phyloP scores from a whole-genome alignment of 1,140 invertebrate genomes.

The Periplaneta americana region DNA sequence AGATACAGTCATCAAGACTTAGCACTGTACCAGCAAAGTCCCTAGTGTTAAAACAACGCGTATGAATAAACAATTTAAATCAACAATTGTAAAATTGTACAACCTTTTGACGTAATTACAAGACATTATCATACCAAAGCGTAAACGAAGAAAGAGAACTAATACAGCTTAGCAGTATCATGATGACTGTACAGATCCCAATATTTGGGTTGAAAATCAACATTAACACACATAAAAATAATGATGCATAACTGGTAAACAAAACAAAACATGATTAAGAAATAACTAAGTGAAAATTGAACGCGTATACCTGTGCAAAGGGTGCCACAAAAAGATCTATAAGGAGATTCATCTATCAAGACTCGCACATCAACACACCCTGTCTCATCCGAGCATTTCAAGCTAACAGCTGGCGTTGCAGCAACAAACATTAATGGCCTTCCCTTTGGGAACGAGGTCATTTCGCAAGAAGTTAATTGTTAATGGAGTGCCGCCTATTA shows the following conservation, averaged over 20 bases:
- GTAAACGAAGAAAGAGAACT: too few species aligned
- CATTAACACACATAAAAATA: slow-evolving; percentile 24
- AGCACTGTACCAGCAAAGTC: background rate
- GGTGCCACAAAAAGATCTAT: slow-evolving; percentile 16
- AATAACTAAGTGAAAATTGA: slow-evolving; percentile 36
- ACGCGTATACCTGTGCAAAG: background rate
- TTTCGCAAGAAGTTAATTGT: too few species aligned
- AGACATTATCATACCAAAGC: too few species aligned
- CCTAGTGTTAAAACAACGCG: background rate
- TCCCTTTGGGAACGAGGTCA: background rate
- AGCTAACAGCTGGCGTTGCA: too few species aligned
- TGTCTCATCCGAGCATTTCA: background rate
- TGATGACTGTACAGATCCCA: background rate
- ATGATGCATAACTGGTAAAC: slow-evolving; percentile 21
- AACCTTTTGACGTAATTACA: too few species aligned
- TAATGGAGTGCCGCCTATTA: too few species aligned
- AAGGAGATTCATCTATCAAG: background rate
- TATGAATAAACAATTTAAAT: too few species aligned
- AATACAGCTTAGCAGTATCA: background rate
- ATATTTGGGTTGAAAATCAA: background rate
- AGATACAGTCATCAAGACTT: background rate
- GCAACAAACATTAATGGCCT: background rate
- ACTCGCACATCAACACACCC: background rate
- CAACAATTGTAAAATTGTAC: background rate
- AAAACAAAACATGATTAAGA: slow-evolving; percentile 33